Base-by-base conservation (phyloP, 1,140 invertebrate genomes). In the Ganaspis sp. region DNA sequence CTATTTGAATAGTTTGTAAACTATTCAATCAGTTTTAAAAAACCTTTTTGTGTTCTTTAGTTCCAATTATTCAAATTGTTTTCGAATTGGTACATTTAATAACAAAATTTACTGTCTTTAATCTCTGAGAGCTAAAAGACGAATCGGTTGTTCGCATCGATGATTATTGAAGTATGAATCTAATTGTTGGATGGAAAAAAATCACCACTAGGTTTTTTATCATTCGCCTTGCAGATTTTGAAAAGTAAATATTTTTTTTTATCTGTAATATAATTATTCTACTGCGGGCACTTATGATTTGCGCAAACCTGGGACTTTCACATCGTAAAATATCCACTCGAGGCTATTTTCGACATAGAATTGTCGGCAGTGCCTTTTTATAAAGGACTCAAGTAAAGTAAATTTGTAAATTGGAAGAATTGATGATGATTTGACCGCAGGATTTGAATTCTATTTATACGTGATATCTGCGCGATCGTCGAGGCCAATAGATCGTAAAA, bases 241-340 rank as follows among this genome's bases (percentile, higher is more conserved):
- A 49, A 34, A 26, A 8, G n/a, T 12, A 64, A 29, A 29, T 9
- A 26, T 15, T 23, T 58, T 12, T 64, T 29, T 15, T 15, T 58
- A 9, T 29, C 0, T 29, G 8, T 49, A 49, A 17, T 49, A 49
- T 49, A 49, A 49, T 49, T 49, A 15, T 64, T 64, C 23, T 12
- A 64, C 54, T 64, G 11, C 23, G 11, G 54, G 15, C 15, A 29
- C 12, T 64, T 64, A 21, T 29, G 23, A 29, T 64, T 29, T 64
- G 23, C 54, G 54, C 54, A 64, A 64, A 64, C 12, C 15, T 29
- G 54, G 12, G 54, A 64, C 54, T 64, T 64, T 64, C 54, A 64
- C 54, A 12, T n/a, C 23, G 23, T 29, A 64, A 64, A 15, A 64
- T 26, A 29, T 64, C 54, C 54, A 64, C 54, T 29, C 54, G 54